These are phyloP conservation scores for Aleiodes sp. DNA, from an alignment of 1,140 invertebrate genomes.

Conservation along the genomic window DNA sequence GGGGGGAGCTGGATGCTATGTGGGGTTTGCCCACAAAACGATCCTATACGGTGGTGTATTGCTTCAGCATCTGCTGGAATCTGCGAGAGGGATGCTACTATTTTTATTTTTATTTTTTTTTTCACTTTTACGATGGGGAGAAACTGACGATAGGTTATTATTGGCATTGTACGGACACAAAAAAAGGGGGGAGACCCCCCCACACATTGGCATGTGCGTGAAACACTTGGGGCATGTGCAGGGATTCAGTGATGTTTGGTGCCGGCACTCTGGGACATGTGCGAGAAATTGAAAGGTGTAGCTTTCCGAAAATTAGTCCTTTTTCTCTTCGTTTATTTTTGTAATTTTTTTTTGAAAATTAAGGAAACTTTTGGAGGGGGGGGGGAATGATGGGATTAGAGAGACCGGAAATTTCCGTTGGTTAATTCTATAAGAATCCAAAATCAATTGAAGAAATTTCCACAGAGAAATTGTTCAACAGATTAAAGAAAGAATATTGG, in stretches of 20 bases:
- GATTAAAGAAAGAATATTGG: no score
- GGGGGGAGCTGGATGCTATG: slow-evolving; percentile 27
- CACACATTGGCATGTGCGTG: slow-evolving; percentile 26
- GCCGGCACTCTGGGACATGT: slow-evolving; percentile 31
- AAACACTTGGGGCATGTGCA: slow-evolving; percentile 42
- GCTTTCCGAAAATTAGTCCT: not conserved
- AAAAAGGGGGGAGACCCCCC: slow-evolving; percentile 23
- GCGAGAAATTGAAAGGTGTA: slow-evolving; percentile 33
- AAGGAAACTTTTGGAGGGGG: not conserved
- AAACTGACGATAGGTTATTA: slow-evolving; percentile 60
- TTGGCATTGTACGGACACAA: slow-evolving; percentile 60
- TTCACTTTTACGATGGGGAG: slow-evolving; percentile 10
- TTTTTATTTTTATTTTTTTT: slow-evolving; percentile 13
- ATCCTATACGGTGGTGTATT: slow-evolving; percentile 18
- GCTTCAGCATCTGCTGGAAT: slow-evolving; percentile 62
- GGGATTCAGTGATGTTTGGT: slow-evolving; percentile 13
- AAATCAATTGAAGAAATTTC: no score
- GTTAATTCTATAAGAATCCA: no score
- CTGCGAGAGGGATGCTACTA: slow-evolving; percentile 58
- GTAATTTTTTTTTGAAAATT: not conserved
- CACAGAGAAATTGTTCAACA: no score
- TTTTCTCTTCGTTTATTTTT: not conserved
- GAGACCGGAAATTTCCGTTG: no score
- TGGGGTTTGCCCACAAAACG: slow-evolving; percentile 21
- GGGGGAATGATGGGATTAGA: not conserved